A percentile compares a stretch with the other conserved stretches of the same genome.
Evolutionary conservation across 2,888 invertebrate species (phyloP).

Genomic region (Dicyrtomina minuta): DNA sequence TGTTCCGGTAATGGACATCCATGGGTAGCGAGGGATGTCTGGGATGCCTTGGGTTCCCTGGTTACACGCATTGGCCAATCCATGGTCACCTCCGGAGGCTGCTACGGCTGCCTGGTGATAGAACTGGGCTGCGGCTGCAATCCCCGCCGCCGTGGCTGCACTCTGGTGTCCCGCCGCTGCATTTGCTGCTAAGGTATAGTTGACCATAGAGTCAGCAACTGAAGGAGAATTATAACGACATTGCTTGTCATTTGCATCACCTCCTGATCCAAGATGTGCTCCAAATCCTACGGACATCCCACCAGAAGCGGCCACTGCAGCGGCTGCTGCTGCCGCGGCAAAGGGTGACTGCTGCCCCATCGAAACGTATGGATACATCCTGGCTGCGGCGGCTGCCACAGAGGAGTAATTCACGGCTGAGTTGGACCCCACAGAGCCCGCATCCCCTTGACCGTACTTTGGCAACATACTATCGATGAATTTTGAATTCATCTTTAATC

Average conservation of each 20-base stretch:
- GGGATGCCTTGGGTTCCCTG: slow-evolving; percentile 84
- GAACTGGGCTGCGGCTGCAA: slow-evolving; percentile 80
- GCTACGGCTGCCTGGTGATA: slow-evolving; percentile 72
- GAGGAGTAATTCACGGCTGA: slow-evolving; percentile 59
- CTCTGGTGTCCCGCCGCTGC: slow-evolving; percentile 58
- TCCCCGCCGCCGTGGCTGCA: slow-evolving; percentile 49
- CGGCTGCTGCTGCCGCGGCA: slow-evolving; percentile 63
- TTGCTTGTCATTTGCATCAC: slow-evolving; percentile 68
- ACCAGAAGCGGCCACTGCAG: slow-evolving; percentile 62
- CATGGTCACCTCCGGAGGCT: slow-evolving; percentile 75
- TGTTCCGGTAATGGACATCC: slow-evolving; percentile 94
- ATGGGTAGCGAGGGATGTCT: slow-evolving; percentile 89
- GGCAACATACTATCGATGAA: slow-evolving; percentile 98
- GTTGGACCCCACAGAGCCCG: slow-evolving; percentile 62
- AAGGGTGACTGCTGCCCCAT: slow-evolving; percentile 68
- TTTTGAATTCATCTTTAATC: slow-evolving; percentile 85
- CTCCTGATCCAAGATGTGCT: slow-evolving; percentile 56
- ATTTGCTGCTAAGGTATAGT: slow-evolving; percentile 70
- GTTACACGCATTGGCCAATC: slow-evolving; percentile 73
- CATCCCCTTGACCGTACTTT: slow-evolving; percentile 74
- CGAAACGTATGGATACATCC: slow-evolving; percentile 92
- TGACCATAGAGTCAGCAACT: slow-evolving; percentile 74
- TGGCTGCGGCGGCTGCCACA: slow-evolving; percentile 62
- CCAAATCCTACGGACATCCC: slow-evolving; percentile 57
- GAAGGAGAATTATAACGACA: slow-evolving; percentile 75